Base-by-base conservation (phyloP, 2,113 vertebrate genomes). In the human region DNA sequence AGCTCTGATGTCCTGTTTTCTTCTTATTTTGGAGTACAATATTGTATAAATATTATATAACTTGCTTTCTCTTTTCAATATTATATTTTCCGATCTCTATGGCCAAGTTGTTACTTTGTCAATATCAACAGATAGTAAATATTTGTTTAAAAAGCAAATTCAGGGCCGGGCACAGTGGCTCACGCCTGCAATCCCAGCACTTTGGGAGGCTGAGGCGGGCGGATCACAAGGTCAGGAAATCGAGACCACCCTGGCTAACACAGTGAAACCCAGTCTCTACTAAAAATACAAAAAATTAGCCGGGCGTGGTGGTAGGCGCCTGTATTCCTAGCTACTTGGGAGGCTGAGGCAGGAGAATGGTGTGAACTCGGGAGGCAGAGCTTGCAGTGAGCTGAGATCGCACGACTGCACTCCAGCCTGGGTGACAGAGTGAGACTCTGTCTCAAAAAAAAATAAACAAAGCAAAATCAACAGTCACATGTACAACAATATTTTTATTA, bases 321-420 rank as follows among this genome's bases (percentile, higher is more conserved):
- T 20, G 18, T 55, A 55, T 18, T 55, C 52, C 52, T 18, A 55
- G 52, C 52, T 55, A 20, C 18, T 20, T 7, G 52, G 52, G 52
- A 20, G 18, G 52, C 52, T 55, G 52, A 55, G 52, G 18, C 52
- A 55, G 52, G 52, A 55, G 6, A 55, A 55, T 55, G 52, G 52
- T 7, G 18, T 6, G 18, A 20, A 55, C 52, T 18, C 18, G 6
- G 52, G 52, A 55, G 52, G 52, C 2, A 1, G 52, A 20, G 52
- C 52, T 20, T 55, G 18, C 18, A 55, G 18, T 55, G 2, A 55
- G 52, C 18, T 0, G 6, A 55, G 52, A 55, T 55, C 6, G 0
- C 2, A 1, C 6, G 17, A 55, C 52, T 0, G 6, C 52, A 55
- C 52, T 55, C 52, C 18, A 55, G 52, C 52, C 18, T 55, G 52